Evolutionary conservation across 2,797 vertebrate species (phyloP).

Genomic region (Hyperoplus immaculatus): DNA sequence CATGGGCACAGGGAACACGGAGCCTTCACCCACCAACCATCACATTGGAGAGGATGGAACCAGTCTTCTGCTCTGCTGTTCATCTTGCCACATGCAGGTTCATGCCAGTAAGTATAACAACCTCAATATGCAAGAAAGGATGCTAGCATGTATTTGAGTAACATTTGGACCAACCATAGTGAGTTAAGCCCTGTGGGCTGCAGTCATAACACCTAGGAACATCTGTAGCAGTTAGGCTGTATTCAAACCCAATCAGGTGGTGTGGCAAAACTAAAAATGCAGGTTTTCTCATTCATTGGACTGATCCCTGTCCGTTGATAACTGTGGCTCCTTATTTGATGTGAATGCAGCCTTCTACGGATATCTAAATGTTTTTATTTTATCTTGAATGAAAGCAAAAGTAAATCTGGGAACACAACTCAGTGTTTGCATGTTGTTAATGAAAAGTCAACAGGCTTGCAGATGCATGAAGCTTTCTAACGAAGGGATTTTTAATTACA

Average conservation of each 20-base stretch:
- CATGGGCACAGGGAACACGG: slow-evolving; percentile 90
- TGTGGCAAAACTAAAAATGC: too few species aligned
- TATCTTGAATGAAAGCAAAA: slow-evolving; percentile 13
- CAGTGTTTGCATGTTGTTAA: slow-evolving; percentile 6
- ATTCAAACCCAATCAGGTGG: too few species aligned
- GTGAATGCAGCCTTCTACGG: background rate
- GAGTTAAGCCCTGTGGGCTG: background rate
- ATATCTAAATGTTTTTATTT: background rate
- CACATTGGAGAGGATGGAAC: slow-evolving; percentile 93
- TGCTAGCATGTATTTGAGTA: background rate
- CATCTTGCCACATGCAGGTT: slow-evolving; percentile 93
- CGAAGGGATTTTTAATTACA: slow-evolving; percentile 9
- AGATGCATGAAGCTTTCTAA: slow-evolving; percentile 15
- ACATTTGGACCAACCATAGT: background rate
- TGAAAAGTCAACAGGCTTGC: slow-evolving; percentile 5
- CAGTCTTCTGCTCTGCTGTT: slow-evolving; percentile 91
- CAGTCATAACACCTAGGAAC: background rate
- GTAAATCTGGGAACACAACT: background rate
- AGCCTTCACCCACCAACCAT: slow-evolving; percentile 91
- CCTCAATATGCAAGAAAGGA: background rate
- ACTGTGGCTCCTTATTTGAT: too few species aligned
- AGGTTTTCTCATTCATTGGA: too few species aligned
- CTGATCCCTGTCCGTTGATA: too few species aligned
- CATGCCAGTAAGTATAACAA: slow-evolving; percentile 93
- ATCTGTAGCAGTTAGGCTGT: background rate